Evolutionary conservation across 2,888 invertebrate genomes (phyloP), one percentile per base, ranked within the genome.

Genomic region (Lysandra coridon): DNA sequence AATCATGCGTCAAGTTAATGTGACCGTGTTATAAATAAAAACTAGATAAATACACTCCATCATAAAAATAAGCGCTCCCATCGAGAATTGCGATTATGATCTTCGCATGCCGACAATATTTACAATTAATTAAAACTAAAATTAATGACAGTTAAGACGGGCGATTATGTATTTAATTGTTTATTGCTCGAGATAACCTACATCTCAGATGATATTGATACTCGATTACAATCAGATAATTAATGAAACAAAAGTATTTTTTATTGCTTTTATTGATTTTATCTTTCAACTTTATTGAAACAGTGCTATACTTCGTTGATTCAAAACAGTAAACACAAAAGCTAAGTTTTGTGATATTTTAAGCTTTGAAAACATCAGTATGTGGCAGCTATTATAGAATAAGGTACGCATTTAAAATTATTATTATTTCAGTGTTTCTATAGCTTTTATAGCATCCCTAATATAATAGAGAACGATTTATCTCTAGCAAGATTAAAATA

Each of bases 131-230:
- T 75, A 49, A 75, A 57, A 0, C 37, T 37, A 14, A 17, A 57
- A 14, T 76, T 76, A 53, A 49, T 33, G 17, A 53, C 57, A 57
- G 49, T 76, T 57, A n/a, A 57, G 49, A 57, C 49, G 57, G 53
- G 57, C 53, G 57, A 76, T 76, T 76, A 76, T 75, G 75, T 33
- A 76, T 57, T 76, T 17, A 57, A 57, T 57, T 53, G 76, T 76
- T 76, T 76, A 76, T 76, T 76, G 30, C 57, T 76, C 14, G 33
- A 33, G 76, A 53, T 74, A 23, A 76, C 69, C 69, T 69, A 37
- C 69, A 14, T 69, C 69, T 69, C 23, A 40, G 44, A 75, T 75
- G 75, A 23, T 75, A 75, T 75, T 75, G 74, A 74, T 44, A 74
- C 44, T 74, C 10, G 75, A 75, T 75, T 4, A 49, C 75, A 49